Base-by-base conservation (phyloP, 2,113 vertebrate genomes). In the Nymphicus hollandicus region DNA sequence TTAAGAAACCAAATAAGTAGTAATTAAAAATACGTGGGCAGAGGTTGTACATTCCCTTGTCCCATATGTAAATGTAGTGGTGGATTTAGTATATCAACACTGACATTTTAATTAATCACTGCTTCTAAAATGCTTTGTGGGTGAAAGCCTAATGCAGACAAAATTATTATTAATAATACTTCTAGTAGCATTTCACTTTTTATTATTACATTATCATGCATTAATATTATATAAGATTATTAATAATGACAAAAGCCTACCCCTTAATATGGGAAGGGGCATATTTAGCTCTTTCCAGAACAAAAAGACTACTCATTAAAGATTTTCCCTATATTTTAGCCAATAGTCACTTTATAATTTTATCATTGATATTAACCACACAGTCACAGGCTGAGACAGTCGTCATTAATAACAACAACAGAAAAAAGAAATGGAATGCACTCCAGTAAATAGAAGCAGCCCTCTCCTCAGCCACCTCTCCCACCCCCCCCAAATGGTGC, bases 401-500 rank as follows among this genome's bases (percentile, higher is more conserved):
- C 89, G 47, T 81, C 90, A 95, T 95, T 87, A 84, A 89, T 28
- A 93, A 58, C 35, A 87, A 71, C 63, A 88, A 94, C 61, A 78
- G 91, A 79, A 96, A 88, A 96, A 96, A 95, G 53, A 96, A 97
- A 96, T 73, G 94, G 70, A 96, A 87, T 81, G 37, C 13, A 41
- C 79, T 90, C 83, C 84, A 93, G 81, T 68, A 97, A 95, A 96
- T 1, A 92, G 91, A 82, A 92, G 72, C 89, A 96, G 70, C 23
- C 44, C 74, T 52, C 53, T 39, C 39, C 22, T 70, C 77, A 43
- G 31, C 24, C 47, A 58, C 41, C 43, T 39, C 37, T 37, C 18
- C 49, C 18, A 68, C 44, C 37, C 22, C 22, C 27, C 46, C 50
- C 11, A 6, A 39, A 33, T 95, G 72, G 84, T 91, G 88, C 90